Evolutionary conservation across 1,140 invertebrate species (phyloP).

Genomic region (Trinorchestia longiramus): DNA sequence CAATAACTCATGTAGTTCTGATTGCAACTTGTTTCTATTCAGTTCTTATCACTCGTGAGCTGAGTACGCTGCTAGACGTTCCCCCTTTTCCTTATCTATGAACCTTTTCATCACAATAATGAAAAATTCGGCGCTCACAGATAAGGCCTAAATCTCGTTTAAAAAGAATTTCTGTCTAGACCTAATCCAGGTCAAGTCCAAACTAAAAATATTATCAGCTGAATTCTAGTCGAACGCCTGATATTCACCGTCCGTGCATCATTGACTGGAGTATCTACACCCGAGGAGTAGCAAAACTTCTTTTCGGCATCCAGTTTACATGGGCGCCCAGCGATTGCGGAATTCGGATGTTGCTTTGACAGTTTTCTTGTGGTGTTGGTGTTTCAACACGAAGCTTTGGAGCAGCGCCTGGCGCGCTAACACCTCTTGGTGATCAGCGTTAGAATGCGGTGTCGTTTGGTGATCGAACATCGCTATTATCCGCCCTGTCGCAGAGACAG

Average conservation of each 20-base stretch:
- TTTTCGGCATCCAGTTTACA: background rate
- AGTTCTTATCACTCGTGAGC: conserved; percentile 18
- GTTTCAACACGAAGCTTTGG: background rate
- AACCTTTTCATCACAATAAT: background rate
- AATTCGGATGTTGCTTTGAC: background rate
- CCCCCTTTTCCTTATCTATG: conserved; percentile 5
- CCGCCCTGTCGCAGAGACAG: conserved; percentile 20
- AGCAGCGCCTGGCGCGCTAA: conserved; percentile 27
- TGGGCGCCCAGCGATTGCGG: background rate
- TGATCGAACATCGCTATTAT: conserved; percentile 3
- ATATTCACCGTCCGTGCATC: background rate
- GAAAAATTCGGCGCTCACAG: background rate
- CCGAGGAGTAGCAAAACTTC: background rate
- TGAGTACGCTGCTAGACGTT: background rate
- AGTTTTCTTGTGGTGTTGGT: background rate
- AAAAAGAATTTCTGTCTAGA: background rate
- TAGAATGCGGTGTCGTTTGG: conserved; percentile 46
- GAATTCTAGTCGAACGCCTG: background rate
- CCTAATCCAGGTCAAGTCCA: background rate
- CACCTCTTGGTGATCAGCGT: conserved; percentile 20
- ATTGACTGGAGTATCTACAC: background rate
- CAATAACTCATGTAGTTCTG: background rate
- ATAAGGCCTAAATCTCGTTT: background rate
- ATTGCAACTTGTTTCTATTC: background rate
- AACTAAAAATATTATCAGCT: background rate